Conservation (phyloP, 2,113 vertebrate species). For the Nettapus auritus region DNA sequence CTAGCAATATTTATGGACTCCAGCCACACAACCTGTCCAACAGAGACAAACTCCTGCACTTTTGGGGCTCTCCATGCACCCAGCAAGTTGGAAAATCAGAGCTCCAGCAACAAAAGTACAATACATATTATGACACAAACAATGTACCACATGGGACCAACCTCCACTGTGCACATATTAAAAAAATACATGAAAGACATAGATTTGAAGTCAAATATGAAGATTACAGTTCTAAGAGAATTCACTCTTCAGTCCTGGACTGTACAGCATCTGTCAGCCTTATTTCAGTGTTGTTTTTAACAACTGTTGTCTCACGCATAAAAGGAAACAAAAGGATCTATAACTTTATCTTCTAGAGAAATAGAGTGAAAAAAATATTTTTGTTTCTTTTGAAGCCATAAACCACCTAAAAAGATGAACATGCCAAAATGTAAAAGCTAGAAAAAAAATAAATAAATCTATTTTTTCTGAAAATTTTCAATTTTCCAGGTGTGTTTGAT, state of each 20-base stretch:
- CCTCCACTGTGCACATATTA: not conserved
- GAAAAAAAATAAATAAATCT: not conserved
- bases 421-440: not conserved
- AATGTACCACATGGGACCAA: not conserved
- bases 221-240: not conserved
- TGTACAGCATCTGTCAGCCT: not conserved
- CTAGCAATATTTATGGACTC: not conserved
- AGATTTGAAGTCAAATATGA: not conserved
- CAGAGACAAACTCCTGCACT: not conserved
- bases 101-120: not conserved
- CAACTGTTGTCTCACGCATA: not conserved
- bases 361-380: not conserved
- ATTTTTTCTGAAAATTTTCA: not conserved
- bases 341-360: not conserved
- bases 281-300: not conserved
- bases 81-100: not conserved
- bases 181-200: not conserved
- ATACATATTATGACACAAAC: accelerated
- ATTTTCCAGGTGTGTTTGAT: not conserved
- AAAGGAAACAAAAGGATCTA: not conserved
- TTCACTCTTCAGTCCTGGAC: not conserved
- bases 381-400: not conserved
- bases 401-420: not conserved
- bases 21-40: not conserved
- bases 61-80: not conserved